Evolutionary conservation across 2,113 vertebrate species (phyloP), one percentile per base, ranked within the genome.

Genomic region (Bungarus multicinctus): DNA sequence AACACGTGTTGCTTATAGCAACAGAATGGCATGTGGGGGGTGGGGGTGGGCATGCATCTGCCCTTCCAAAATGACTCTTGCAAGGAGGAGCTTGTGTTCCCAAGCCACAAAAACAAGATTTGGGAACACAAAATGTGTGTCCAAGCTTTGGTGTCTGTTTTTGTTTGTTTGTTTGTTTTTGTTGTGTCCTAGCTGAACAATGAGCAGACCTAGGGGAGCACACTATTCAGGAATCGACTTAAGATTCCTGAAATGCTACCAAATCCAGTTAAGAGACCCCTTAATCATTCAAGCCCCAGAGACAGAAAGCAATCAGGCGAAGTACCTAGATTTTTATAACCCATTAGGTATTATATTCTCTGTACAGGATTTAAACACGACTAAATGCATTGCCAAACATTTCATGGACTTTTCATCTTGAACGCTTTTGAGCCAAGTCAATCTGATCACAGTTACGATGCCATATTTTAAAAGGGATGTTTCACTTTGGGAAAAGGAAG

Each of bases 401-500:
- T 95, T 91, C 92, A 93, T 53, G 92, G 74, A 0, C 74, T 81
- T 52, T 23, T 50, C 9, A 74, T 2, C 23, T 0, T 0, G 81
- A 92, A 45, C n/a, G 23, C 43, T 95, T 95, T 74, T 88, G 43
- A 95, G 95, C 54, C 90, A 69, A 91, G 92, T 81, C 89, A 90
- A 3, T 58, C 52, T 85, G 87, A 47, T 91, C 0, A 93, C 0
- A 47, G 92, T 95, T 95, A 93, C 92, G 85, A 58, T 10, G 34
- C 27, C 43, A 91, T 23, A 85, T 34, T 30, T 0, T 23, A 3
- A 60, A 95, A 97, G 90, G 53, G 74, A 50, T 91, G 96, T 96
- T 96, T 92, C 96, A 87, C 96, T 95, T 74, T 92, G 93, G 95
- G 96, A 57, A 20, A 94, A 95, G 94, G 96, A 96, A 85, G 91